Evolutionary conservation across 2,797 vertebrate genomes (phyloP), one percentile per base, ranked within the genome.

Genomic region (Chromobotia macracanthus): DNA sequence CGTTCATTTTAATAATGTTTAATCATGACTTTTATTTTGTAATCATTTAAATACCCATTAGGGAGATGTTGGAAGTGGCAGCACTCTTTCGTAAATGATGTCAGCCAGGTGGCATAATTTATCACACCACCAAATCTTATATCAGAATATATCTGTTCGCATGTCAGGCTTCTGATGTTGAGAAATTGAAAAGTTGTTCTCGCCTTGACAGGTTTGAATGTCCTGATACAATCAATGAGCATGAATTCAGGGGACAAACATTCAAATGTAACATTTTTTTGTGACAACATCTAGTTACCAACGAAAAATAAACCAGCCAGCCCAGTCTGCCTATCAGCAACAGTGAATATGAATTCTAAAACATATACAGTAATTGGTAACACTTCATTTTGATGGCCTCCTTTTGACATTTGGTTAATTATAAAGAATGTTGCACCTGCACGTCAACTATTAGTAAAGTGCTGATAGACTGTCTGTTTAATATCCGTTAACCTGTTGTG

Each of bases 41-140:
- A 25, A 28, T 16, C 23, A 16, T 13, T 60, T 25, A 58, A 55
- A 58, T 23, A 58, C 21, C 12, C n/a, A 55, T 2, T 3, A 11
- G 48, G 15, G 48, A 56, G 19, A 23, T 23, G 53, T 11, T 56
- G 53, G 19, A 56, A 56, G 53, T 11, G 21, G 11, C 19, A 58
- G 23, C 10, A 55, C 68, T 71, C 3, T 60, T 28, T 60, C 13
- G 8, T 18, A 70, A 41, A 23, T 48, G 0, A 19, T 61, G 38
- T 58, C 41, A 46, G 41, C 21, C 41, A 60, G 5, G 16, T 23
- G 58, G 23, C 12, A 31, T 31, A 3, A 61, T 61, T 61, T 31
- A 73, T 73, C 21, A 60, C 55, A 72, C 19, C 3, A 13, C 56
- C 56, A 60, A 60, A 60, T 61, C 58, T 61, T 61, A 61, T 9